phyloP scores from a whole-genome alignment of 1,140 invertebrate species.

The Archivesica marissinica region DNA sequence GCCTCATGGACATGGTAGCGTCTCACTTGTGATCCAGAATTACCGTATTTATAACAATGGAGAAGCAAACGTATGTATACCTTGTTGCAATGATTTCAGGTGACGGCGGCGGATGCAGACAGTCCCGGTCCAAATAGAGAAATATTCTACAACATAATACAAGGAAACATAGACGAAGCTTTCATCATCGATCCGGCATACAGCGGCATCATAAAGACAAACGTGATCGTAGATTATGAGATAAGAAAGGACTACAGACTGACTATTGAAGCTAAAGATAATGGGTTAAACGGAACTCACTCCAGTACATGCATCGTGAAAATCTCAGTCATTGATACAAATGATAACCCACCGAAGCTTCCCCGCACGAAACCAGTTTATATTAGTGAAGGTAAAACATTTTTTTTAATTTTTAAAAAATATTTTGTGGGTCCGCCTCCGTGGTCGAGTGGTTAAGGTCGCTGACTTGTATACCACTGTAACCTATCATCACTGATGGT shows the following conservation, averaged over 20 bases:
- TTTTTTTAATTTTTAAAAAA: neutral
- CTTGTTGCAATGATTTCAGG: conserved; percentile 83
- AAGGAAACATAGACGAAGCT: conserved; percentile 97
- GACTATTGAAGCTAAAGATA: conserved; percentile 78
- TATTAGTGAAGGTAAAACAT: conserved; percentile 84
- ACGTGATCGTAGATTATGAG: conserved; percentile 97
- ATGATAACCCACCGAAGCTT: conserved; percentile 89
- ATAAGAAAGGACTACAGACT: conserved; percentile 95
- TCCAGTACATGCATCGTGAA: conserved; percentile 87
- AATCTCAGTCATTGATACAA: conserved; percentile 90
- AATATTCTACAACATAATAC: conserved; percentile 96
- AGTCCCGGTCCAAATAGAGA: conserved; percentile 90
- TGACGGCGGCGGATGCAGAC: conserved; percentile 95
- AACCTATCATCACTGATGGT: too few species aligned
- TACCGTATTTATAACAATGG: too few species aligned
- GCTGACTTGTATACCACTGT: too few species aligned
- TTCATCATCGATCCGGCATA: conserved; percentile 97
- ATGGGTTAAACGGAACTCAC: conserved; percentile 68
- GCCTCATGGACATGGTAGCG: too few species aligned
- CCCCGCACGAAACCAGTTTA: conserved; percentile 73
- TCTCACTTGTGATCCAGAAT: too few species aligned
- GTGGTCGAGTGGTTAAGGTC: too few species aligned
- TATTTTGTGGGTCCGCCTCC: too few species aligned
- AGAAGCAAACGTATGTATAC: too few species aligned
- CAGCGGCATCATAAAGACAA: conserved; percentile 97